Conservation (phyloP, 2,797 vertebrate species). For the Ptychadena robeensis region DNA sequence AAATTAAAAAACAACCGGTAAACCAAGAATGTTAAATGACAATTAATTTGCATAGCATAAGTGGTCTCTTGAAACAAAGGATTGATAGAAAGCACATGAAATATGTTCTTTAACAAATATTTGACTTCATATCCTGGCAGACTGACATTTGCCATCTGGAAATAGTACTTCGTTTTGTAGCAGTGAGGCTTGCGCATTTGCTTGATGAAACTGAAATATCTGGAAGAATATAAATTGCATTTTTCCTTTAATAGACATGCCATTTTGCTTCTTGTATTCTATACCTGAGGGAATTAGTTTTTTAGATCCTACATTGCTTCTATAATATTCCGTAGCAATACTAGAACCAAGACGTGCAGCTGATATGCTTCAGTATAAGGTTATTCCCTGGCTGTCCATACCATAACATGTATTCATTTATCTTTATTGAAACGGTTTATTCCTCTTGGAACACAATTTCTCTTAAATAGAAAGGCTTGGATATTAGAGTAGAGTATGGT, state of each 20-base stretch:
- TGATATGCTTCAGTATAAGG: conserved; percentile 54
- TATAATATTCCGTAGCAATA: conserved; percentile 32
- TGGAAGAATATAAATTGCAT: conserved; percentile 31
- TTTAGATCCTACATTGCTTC: conserved; percentile 24
- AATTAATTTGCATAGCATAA: neutral
- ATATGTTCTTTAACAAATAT: conserved; percentile 15
- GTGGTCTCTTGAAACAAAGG: neutral
- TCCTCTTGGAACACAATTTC: conserved; percentile 52
- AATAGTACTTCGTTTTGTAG: conserved; percentile 32
- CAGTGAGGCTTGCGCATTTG: conserved; percentile 29
- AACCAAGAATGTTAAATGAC: neutral
- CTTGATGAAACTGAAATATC: conserved; percentile 39
- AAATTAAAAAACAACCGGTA: neutral
- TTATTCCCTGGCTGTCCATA: conserved; percentile 60
- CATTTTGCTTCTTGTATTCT: conserved; percentile 19
- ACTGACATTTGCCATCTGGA: conserved; percentile 50
- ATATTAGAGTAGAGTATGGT: conserved; percentile 59
- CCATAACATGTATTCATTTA: conserved; percentile 53
- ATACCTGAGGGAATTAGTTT: neutral
- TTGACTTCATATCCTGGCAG: conserved; percentile 17
- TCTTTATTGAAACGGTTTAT: conserved; percentile 60
- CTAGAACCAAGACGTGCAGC: conserved; percentile 25
- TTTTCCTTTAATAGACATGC: conserved; percentile 35
- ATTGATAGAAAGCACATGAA: conserved; percentile 42
- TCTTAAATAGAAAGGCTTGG: conserved; percentile 55